phyloP scores from a whole-genome alignment of 2,888 invertebrate species.

The Eurytoma adleriae region DNA sequence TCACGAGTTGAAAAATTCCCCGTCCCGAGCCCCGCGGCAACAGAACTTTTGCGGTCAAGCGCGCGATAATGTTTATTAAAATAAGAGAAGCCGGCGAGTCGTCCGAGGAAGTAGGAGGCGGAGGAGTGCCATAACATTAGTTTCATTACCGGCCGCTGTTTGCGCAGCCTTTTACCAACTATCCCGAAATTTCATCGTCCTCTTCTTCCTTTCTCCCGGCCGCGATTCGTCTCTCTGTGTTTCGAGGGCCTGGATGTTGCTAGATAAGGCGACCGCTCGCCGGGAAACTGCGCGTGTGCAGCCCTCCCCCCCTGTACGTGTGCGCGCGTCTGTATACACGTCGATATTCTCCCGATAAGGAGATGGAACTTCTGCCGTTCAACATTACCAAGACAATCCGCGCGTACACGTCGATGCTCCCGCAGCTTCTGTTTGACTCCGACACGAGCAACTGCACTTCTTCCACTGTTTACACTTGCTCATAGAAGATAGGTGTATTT shows the following conservation, averaged over 20 bases:
- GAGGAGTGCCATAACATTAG: conserved; percentile 5
- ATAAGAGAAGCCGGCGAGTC: neutral
- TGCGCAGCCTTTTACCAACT: neutral
- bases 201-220: neutral
- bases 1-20: neutral
- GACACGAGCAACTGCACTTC: no score
- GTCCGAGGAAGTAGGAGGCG: neutral
- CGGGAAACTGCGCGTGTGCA: neutral
- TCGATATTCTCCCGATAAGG: conserved; percentile 32
- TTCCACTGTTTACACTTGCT: no score
- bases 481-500: no score
- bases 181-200: neutral
- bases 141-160: neutral
- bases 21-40: neutral
- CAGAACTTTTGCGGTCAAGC: neutral
- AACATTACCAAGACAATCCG: neutral
- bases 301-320: neutral
- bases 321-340: neutral
- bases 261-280: conserved; percentile 10
- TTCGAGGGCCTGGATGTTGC: conserved; percentile 10
- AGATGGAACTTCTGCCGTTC: conserved; percentile 2
- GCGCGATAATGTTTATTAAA: conserved; percentile 5
- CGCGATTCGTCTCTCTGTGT: neutral
- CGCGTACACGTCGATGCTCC: no score
- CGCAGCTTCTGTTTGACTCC: no score